Base-by-base conservation (phyloP, 2,888 invertebrate species). In the Drosophila paranaensis region DNA sequence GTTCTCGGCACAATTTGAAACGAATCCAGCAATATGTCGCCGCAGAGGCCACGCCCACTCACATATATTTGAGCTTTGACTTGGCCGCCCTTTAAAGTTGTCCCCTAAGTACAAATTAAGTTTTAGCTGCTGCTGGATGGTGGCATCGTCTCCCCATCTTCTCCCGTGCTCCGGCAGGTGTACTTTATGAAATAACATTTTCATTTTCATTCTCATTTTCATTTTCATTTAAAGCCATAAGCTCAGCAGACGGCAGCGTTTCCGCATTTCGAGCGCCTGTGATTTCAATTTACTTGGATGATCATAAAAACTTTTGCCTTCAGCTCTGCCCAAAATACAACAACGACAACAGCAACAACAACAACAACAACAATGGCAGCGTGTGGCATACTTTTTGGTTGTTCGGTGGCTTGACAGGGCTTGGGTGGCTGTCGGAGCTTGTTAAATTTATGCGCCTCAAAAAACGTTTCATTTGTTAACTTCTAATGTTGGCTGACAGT, bases 221-320 rank as follows among this genome's bases (percentile, higher is more conserved):
- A 46, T 58, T 58, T 58, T 57, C 57, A 37, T 57, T 76, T 65
- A 68, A 72, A 72, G 67, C 73, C 77, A 50, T 61, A 56, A 72
- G 63, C 70, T 50, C 43, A 46, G 61, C 57, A 37, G 42, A 61
- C 50, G 20, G 43, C 45, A 33, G 5, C 6, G n/a, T 33, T 42
- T 50, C 30, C 16, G 39, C 39, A 9, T 48, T 11, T 53, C 35
- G 60, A 56, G 40, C 51, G 48, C 64, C 74, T 61, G 74, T 74
- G 87, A 84, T 84, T 84, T 84, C 87, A 84, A 87, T 84, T 87
- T 84, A 84, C 70, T 87, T 64, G 74, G 76, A 64, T 58, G 79
- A 71, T 74, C 87, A 57, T 81, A 74, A 86, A 75, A 82, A 69
- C 62, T 82, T 77, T 63, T 54, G 46, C 46, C 63, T 62, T 71